Evolutionary conservation across 2,113 vertebrate species (phyloP), one percentile per base, ranked within the genome.

Genomic region (Synodontis membranacea): DNA sequence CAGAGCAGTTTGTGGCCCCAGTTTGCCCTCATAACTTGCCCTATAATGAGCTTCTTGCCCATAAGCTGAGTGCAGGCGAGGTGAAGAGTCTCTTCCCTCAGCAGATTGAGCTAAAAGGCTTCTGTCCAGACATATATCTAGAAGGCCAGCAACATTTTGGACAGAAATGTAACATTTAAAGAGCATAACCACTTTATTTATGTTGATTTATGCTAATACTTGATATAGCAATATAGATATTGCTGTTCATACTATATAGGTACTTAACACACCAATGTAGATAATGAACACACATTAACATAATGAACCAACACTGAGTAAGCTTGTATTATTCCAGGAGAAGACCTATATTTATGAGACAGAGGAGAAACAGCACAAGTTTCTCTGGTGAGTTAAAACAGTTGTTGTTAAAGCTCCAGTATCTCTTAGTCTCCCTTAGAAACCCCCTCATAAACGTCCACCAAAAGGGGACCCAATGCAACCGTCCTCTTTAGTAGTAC

Each of bases 121-220:
- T 96, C 91, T 99, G 98, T 87, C 96, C 98, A 5, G 96, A 99
- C 89, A 97, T 97, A 74, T 99, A 96, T 84, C 88, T 95, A 87
- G 97, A 99, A 50, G 98, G 97, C 80, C 95, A 96, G 28, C 94
- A 82, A 44, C 42, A 80, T 66, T 46, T 64, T 60, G 23, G 6
- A 48, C 44, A 17, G 34, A 6, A 21, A 23, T 64, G 23, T 5
- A 44, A 28, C 25, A 78, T 52, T 52, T n/a, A 9, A 74, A 74
- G 34, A 39, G 66, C 66, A 70, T 66, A 66, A 66, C 19, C 14
- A 66, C 4, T 66, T 68, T 42, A 72, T 72, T 70, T 39, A 21
- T 70, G 19, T 39, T 37, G 2, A 70, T n/a, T 62, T n/a, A 8
- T 68, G 31, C 9, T 23, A 42, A 42, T n/a, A n/a, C n/a, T n/a